Conservation (phyloP, 2,113 vertebrate genomes). For the Dolichallabes microphthalmus region DNA sequence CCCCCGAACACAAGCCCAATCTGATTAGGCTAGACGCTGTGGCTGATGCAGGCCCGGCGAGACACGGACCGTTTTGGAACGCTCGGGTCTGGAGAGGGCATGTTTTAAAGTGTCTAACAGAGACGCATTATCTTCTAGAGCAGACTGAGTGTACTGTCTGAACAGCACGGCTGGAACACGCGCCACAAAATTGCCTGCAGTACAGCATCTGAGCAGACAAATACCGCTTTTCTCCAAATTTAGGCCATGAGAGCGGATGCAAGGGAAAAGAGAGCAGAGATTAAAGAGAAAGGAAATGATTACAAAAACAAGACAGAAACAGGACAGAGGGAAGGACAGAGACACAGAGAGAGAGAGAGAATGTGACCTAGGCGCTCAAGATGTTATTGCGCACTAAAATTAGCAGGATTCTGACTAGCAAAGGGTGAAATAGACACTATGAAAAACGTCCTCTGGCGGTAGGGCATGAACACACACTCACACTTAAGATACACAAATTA, state of each 20-base stretch:
- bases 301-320: slow-evolving; percentile 3
- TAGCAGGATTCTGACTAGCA: background rate
- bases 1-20: slow-evolving; percentile 22
- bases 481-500: background rate
- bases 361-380: background rate
- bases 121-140: slow-evolving; percentile 34
- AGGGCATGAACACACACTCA: background rate
- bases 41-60: slow-evolving; percentile 26
- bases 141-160: slow-evolving; percentile 19
- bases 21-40: slow-evolving; percentile 36
- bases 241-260: slow-evolving; percentile 41
- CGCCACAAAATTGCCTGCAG: slow-evolving; percentile 34
- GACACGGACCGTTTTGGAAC: slow-evolving; percentile 9
- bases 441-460: background rate
- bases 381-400: slow-evolving; percentile 2
- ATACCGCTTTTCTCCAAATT: slow-evolving; percentile 40
- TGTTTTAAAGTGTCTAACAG: slow-evolving; percentile 36
- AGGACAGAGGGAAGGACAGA: background rate
- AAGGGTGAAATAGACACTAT: background rate
- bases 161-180: slow-evolving; percentile 20
- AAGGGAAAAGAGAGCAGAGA: slow-evolving; percentile 9
- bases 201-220: slow-evolving; percentile 46
- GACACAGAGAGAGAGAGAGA: background rate
- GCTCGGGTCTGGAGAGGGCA: slow-evolving; percentile 23
- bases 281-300: slow-evolving; percentile 14